Evolutionary conservation across 2,888 invertebrate species (phyloP).

Genomic region (Chrysomela aeneicollis): DNA sequence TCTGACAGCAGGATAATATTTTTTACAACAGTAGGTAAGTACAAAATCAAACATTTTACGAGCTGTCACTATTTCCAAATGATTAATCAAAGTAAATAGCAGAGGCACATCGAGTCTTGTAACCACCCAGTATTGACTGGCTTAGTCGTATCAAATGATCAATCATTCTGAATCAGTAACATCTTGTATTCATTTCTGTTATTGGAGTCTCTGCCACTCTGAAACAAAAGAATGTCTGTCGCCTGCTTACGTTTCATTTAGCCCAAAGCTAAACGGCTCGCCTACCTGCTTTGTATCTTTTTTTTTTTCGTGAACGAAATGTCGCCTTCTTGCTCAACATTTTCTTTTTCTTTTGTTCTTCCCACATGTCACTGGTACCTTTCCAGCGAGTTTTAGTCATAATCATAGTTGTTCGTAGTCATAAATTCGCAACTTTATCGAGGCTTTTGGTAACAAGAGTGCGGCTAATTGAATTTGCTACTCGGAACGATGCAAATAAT

Average conservation of each 20-base stretch:
- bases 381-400: neutral
- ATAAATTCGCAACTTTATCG: neutral
- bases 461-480: neutral
- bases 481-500: neutral
- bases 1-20: no score
- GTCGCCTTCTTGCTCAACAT: slow-evolving; percentile 40
- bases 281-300: slow-evolving; percentile 43
- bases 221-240: slow-evolving; percentile 41
- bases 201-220: slow-evolving; percentile 30
- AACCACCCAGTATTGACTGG: neutral
- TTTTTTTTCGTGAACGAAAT: slow-evolving; percentile 35
- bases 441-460: neutral
- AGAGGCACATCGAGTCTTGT: neutral
- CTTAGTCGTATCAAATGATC: no score
- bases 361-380: slow-evolving; percentile 32
- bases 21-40: no score
- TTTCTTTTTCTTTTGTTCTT: slow-evolving; percentile 36
- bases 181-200: slow-evolving; percentile 7
- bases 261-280: slow-evolving; percentile 43
- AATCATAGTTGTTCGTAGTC: neutral
- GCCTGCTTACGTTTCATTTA: slow-evolving; percentile 33
- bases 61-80: no score
- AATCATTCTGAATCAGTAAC: neutral
- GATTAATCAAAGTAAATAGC: no score
- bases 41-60: no score